Percentiles rank a stretch among this genome's conserved stretches.
Conservation (phyloP, 1,140 invertebrate genomes). For the Hylyphantes graminicola region DNA sequence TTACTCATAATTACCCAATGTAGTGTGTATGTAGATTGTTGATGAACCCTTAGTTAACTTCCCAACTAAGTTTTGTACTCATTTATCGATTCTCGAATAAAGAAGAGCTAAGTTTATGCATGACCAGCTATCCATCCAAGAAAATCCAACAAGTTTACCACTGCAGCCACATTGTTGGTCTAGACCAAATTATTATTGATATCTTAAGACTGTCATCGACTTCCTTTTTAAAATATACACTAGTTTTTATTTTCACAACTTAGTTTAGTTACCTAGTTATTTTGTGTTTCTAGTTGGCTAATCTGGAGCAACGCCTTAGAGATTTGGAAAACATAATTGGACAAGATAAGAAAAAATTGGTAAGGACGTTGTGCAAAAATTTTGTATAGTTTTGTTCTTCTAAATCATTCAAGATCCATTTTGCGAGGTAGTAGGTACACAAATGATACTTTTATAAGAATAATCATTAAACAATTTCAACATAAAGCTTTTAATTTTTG, state of each 20-base stretch:
- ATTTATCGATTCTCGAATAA: too few relatives aligned
- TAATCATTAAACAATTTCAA: background rate
- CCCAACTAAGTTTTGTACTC: too few relatives aligned
- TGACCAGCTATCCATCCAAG: too few relatives aligned
- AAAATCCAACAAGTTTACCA: too few relatives aligned
- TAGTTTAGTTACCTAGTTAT: background rate
- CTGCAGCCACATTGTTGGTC: too few relatives aligned
- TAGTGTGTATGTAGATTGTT: too few relatives aligned
- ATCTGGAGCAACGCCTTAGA: constrained; percentile 79
- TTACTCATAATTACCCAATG: too few relatives aligned
- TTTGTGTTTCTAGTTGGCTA: constrained; percentile 48
- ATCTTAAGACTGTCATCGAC: too few relatives aligned
- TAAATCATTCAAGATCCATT: background rate
- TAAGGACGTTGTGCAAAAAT: constrained; percentile 60
- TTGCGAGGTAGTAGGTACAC: background rate
- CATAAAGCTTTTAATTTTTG: background rate
- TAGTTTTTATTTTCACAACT: background rate
- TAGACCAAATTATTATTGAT: too few relatives aligned
- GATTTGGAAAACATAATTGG: constrained; percentile 81
- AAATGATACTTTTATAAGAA: background rate
- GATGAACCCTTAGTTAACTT: too few relatives aligned
- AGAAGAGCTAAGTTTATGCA: too few relatives aligned
- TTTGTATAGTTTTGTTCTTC: background rate
- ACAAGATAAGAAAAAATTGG: constrained; percentile 73
- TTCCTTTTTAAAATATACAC: background rate